Evolutionary conservation across 1,140 invertebrate genomes (phyloP).

Genomic region (Micrasema longulum): DNA sequence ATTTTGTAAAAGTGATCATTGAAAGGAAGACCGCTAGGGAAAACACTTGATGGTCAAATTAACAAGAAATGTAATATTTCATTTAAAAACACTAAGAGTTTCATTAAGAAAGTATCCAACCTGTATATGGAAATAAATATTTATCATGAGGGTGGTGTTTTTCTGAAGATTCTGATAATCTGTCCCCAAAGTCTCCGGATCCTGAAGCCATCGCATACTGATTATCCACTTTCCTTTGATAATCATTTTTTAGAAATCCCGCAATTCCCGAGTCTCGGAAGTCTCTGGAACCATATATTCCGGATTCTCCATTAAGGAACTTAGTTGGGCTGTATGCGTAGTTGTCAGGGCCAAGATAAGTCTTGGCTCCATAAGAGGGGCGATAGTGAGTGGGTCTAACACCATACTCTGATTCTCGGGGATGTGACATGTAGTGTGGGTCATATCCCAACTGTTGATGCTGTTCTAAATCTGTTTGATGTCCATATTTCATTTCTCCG

Average conservation of each 20-base stretch:
- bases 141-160: slow-evolving; percentile 80
- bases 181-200: slow-evolving; percentile 67
- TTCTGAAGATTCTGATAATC: slow-evolving; percentile 79
- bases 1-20: too few relatives aligned
- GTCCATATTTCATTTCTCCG: slow-evolving; percentile 63
- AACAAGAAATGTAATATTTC: too few relatives aligned
- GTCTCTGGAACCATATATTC: slow-evolving; percentile 70
- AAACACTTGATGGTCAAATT: too few relatives aligned
- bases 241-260: slow-evolving; percentile 66
- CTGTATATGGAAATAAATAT: slow-evolving; percentile 82
- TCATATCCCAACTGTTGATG: slow-evolving; percentile 65
- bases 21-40: too few relatives aligned
- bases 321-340: slow-evolving; percentile 66
- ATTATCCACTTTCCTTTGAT: slow-evolving; percentile 67
- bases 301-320: slow-evolving; percentile 62
- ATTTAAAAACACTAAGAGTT: too few relatives aligned
- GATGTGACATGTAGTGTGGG: slow-evolving; percentile 63
- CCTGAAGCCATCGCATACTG: slow-evolving; percentile 58
- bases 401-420: slow-evolving; percentile 61
- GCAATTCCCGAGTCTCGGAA: slow-evolving; percentile 68
- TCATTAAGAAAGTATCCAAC: slow-evolving; percentile 58
- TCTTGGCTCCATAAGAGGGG: slow-evolving; percentile 64
- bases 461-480: slow-evolving; percentile 61
- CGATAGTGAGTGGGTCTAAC: slow-evolving; percentile 54
- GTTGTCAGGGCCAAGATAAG: slow-evolving; percentile 64